phyloP scores from a whole-genome alignment of 2,888 invertebrate genomes.

The Autographa pulchrina region DNA sequence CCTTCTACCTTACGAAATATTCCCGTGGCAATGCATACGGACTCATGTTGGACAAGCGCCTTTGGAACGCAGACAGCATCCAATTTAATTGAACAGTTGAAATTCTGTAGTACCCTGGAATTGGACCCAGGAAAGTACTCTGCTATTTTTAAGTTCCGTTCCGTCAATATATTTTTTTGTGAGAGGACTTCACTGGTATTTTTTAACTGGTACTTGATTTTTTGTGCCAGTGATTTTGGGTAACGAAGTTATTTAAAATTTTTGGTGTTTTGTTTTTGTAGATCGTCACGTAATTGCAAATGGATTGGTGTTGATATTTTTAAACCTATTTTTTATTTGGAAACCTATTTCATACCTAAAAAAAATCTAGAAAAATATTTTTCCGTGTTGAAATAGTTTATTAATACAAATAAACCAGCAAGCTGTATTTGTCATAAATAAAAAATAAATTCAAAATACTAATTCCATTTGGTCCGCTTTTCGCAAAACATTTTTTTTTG shows the following conservation, averaged over 20 bases:
- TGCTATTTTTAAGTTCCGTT: slow-evolving; percentile 19
- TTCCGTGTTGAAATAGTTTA: no score
- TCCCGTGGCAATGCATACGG: slow-evolving; percentile 45
- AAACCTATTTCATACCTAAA: no score
- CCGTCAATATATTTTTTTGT: slow-evolving; percentile 15
- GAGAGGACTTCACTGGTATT: neutral
- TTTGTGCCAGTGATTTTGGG: neutral
- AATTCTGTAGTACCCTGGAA: slow-evolving; percentile 59
- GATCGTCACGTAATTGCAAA: neutral
- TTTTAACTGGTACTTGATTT: neutral
- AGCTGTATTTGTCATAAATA: no score
- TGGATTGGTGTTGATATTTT: neutral
- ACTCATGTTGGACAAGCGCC: slow-evolving; percentile 48
- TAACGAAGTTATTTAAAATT: neutral
- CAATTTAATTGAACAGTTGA: slow-evolving; percentile 72
- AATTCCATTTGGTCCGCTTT: no score
- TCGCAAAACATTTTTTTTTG: no score
- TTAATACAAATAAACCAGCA: no score
- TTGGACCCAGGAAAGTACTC: slow-evolving; percentile 52
- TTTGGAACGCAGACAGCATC: slow-evolving; percentile 51
- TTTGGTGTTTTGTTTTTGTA: neutral
- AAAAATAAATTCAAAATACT: no score
- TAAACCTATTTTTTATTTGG: neutral
- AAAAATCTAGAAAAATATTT: no score
- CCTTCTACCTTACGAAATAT: slow-evolving; percentile 48